Evolutionary conservation across 2,797 vertebrate species (phyloP).

Genomic region (Dryobates pubescens): DNA sequence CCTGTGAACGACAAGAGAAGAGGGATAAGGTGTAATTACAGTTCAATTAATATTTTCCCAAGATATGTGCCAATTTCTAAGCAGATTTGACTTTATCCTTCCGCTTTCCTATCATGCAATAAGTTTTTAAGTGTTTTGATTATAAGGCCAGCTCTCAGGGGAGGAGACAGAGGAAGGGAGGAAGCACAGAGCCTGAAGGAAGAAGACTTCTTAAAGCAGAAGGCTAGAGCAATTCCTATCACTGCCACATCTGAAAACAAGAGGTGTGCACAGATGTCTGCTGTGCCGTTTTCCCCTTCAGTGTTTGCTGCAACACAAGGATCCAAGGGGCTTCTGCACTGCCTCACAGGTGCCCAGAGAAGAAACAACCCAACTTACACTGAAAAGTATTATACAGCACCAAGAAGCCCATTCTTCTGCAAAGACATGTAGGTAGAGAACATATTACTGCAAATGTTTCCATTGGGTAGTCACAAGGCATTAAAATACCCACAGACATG

Average conservation of each 20-base stretch:
- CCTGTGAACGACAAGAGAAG: neutral
- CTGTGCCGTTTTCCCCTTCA: neutral
- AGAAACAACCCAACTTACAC: accelerated
- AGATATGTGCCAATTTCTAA: neutral
- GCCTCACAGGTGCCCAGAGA: neutral
- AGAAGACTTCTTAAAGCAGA: neutral
- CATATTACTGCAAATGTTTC: accelerated
- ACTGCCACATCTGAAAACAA: neutral
- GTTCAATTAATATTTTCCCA: conserved; percentile 35
- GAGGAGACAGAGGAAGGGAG: neutral
- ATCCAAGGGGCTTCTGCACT: neutral
- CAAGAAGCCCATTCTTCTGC: neutral
- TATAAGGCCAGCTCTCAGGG: neutral
- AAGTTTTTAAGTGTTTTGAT: neutral
- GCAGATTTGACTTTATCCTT: conserved; percentile 2
- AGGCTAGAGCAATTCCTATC: neutral
- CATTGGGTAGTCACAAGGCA: neutral
- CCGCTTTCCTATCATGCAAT: neutral
- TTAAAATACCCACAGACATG: accelerated
- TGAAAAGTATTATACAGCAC: neutral
- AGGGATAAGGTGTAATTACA: conserved; percentile 10
- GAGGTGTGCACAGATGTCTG: neutral
- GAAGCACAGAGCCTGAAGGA: neutral
- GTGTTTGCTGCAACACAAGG: neutral
- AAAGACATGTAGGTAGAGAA: neutral